Base-by-base conservation (phyloP, 2,113 vertebrate genomes). In the Edolisoma coerulescens region DNA sequence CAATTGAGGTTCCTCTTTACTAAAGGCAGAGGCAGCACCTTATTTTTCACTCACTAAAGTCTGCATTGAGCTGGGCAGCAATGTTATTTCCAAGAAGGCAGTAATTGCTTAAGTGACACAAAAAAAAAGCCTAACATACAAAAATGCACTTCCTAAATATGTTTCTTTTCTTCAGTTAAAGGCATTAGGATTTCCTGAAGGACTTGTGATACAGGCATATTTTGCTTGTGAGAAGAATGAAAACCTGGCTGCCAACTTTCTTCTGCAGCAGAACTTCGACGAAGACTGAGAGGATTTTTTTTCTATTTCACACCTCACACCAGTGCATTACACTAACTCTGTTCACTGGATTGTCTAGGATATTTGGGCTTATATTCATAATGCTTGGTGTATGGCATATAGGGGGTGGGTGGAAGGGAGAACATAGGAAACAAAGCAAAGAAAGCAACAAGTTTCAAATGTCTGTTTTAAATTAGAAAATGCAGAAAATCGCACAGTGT, bases 181-280 rank as follows among this genome's bases (percentile, higher is more conserved):
- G 98, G 99, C 99, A 83, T 97, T 99, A 94, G 99, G 99, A 97
- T 99, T 99, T 97, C 99, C 99, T 90, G 99, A 99, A 98, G 99
- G 99, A 98, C 99, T 99, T 97, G 99, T 99, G 98, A 99, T 99
- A 96, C 99, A 99, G 95, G 99, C 99, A 3, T 99, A 99, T 98
- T 99, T 99, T 90, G 99, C 99, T 85, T 99, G 99, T 95, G 99
- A 99, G 98, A 99, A 99, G 99, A 99, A 99, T 73, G 99, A 99
- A 97, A 99, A 99, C 97, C 97, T 99, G 99, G 99, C 99, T 88
- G 99, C 99, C 98, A 99, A 99, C 98, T 99, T 99, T 96, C 99
- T 99, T 98, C 99, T 99, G 98, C 99, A 99, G 93, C 99, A 99
- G 98, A 99, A 99, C 98, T 99, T 99, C 96, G 99, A 99, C 28